phyloP scores from a whole-genome alignment of 2,797 vertebrate species.

The Malurus leucopterus region DNA sequence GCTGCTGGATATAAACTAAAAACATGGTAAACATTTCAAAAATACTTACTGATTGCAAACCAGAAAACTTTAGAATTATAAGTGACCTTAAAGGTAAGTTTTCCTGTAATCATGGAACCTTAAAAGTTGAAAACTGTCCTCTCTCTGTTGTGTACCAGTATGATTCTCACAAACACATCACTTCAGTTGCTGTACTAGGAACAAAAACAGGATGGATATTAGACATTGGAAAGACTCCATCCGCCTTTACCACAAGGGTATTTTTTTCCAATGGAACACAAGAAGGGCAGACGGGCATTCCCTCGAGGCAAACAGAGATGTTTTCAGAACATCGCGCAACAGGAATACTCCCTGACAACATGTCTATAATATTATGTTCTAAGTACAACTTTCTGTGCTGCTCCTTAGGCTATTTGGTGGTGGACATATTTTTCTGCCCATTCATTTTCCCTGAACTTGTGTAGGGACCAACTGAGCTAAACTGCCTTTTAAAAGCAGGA shows the following conservation, averaged over 20 bases:
- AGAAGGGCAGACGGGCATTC: slow-evolving; percentile 44
- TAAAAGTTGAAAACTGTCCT: not conserved
- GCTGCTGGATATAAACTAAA: not conserved
- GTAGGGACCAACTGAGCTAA: not conserved
- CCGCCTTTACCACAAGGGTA: slow-evolving; percentile 27
- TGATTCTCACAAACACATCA: not conserved
- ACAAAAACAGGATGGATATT: slow-evolving; percentile 48
- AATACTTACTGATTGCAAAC: not conserved
- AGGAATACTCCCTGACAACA: slow-evolving; percentile 51
- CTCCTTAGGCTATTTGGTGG: slow-evolving; percentile 27
- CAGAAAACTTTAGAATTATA: not conserved
- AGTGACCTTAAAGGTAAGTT: not conserved
- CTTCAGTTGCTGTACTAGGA: slow-evolving; percentile 1
- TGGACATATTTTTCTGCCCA: not conserved
- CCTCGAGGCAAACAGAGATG: slow-evolving; percentile 48
- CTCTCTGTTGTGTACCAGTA: not conserved
- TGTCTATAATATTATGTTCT: slow-evolving; percentile 29
- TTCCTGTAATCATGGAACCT: not conserved
- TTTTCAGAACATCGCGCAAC: slow-evolving; percentile 51
- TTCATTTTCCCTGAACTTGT: not conserved
- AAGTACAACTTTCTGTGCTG: slow-evolving; percentile 11
- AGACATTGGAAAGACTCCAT: slow-evolving; percentile 48
- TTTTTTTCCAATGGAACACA: slow-evolving; percentile 45
- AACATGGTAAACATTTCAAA: not conserved
- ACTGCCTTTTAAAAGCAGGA: not conserved